These are phyloP conservation scores for Parnassius smintheus DNA, from an alignment of 2,888 invertebrate genomes.

Conservation along the genomic window DNA sequence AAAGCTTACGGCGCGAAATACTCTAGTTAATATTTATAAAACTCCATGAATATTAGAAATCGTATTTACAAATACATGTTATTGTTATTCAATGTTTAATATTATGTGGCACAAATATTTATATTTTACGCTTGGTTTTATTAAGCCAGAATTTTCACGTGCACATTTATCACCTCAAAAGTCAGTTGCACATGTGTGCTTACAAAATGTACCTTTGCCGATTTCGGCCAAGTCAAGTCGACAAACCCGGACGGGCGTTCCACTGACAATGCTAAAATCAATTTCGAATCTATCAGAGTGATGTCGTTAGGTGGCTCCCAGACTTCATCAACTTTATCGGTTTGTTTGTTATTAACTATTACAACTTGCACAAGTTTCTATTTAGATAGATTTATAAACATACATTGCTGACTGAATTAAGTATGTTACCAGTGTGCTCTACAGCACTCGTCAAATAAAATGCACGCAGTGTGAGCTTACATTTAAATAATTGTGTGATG, in stretches of 20 bases:
- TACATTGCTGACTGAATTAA: neutral
- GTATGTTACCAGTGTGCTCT: neutral
- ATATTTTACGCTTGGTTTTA: no score
- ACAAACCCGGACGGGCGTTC: conserved; percentile 38
- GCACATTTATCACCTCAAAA: conserved; percentile 24
- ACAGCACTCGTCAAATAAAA: conserved; percentile 23
- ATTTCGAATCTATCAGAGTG: conserved; percentile 78
- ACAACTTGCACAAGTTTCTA: neutral
- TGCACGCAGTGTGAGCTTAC: conserved; percentile 27
- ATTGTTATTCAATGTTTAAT: neutral
- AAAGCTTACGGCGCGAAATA: conserved; percentile 2
- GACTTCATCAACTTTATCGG: conserved; percentile 9
- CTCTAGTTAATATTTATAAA: conserved; percentile 8
- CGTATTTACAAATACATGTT: conserved; percentile 11
- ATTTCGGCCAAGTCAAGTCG: neutral
- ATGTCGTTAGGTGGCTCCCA: conserved; percentile 39
- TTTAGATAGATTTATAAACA: neutral
- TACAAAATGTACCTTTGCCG: conserved; percentile 5
- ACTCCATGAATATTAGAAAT: conserved; percentile 6
- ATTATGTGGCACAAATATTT: neutral
- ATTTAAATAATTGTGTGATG: conserved; percentile 29
- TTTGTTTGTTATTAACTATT: neutral
- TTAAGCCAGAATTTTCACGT: neutral
- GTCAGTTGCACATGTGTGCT: conserved; percentile 13
- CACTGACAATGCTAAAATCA: conserved; percentile 68